Percentiles rank a stretch among this genome's conserved stretches.
phyloP scores from a whole-genome alignment of 2,797 vertebrate species.

The Syndactyla subalaris region DNA sequence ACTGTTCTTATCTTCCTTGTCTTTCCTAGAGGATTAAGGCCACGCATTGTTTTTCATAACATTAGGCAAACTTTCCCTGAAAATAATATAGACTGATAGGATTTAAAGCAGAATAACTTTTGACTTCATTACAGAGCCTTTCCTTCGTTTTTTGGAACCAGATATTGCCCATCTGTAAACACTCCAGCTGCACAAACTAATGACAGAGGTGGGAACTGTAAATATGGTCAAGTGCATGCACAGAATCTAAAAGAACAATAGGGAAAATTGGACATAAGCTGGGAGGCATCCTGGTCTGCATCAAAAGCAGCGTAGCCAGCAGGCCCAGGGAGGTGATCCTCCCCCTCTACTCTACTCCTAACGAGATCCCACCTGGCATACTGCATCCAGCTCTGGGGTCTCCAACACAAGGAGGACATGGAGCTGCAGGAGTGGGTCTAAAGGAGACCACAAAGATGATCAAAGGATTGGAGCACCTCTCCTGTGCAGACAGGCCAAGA shows the following conservation, averaged over 20 bases:
- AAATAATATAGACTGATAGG: neutral
- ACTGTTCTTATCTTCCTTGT: neutral
- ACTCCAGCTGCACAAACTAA: neutral
- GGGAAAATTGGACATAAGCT: neutral
- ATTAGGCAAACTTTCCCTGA: neutral
- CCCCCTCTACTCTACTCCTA: no score
- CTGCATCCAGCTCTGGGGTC: accelerated
- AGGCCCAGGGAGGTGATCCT: neutral
- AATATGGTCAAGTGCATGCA: accelerated
- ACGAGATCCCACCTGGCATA: neutral
- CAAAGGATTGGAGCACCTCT: neutral
- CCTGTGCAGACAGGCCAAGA: neutral
- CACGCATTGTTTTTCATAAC: neutral
- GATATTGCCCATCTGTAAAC: neutral
- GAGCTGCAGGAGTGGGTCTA: neutral
- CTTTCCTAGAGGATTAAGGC: neutral
- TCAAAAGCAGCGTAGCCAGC: accelerated
- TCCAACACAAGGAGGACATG: accelerated
- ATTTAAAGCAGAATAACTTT: neutral
- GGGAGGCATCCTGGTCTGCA: neutral
- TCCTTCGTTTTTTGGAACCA: neutral
- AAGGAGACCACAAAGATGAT: neutral
- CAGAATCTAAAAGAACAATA: neutral
- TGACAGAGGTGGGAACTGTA: neutral
- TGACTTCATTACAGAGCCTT: neutral